phyloP scores from a whole-genome alignment of 2,113 vertebrate species.

The Tricholaema leucomelas region DNA sequence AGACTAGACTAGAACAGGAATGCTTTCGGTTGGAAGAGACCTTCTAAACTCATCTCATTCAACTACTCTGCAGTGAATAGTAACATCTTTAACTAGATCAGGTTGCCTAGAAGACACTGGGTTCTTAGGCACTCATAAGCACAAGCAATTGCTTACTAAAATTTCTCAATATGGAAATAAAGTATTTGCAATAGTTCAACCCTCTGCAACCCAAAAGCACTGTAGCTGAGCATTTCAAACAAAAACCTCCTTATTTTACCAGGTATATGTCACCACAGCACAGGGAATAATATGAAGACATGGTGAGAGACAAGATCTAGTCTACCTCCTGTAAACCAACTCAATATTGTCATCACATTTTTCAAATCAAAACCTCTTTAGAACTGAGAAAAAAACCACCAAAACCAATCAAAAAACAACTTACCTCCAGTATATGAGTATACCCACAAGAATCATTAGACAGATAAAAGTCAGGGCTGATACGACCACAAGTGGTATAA shows the following conservation, averaged over 20 bases:
- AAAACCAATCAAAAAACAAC: slow-evolving; percentile 21
- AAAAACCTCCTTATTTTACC: not conserved
- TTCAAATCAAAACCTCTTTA: slow-evolving; percentile 31
- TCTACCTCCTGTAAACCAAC: not conserved
- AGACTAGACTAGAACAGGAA: no score
- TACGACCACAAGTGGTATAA: slow-evolving; percentile 93
- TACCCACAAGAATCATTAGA: slow-evolving; percentile 90
- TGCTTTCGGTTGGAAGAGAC: no score
- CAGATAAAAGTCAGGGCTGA: slow-evolving; percentile 92
- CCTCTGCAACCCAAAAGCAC: not conserved
- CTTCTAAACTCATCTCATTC: no score
- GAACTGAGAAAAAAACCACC: not conserved
- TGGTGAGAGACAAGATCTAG: not conserved
- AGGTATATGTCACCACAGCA: not conserved
- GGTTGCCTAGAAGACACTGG: not conserved
- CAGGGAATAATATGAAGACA: not conserved
- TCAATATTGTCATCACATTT: not conserved
- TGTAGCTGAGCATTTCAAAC: not conserved
- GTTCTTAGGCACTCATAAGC: not conserved
- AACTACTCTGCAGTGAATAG: no score
- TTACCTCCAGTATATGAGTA: slow-evolving; percentile 98
- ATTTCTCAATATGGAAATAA: not conserved
- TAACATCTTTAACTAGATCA: no score
- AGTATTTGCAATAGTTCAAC: not conserved
- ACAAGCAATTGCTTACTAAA: not conserved